Base-by-base conservation (phyloP, 1,140 invertebrate genomes). In the Aricia agestis region DNA sequence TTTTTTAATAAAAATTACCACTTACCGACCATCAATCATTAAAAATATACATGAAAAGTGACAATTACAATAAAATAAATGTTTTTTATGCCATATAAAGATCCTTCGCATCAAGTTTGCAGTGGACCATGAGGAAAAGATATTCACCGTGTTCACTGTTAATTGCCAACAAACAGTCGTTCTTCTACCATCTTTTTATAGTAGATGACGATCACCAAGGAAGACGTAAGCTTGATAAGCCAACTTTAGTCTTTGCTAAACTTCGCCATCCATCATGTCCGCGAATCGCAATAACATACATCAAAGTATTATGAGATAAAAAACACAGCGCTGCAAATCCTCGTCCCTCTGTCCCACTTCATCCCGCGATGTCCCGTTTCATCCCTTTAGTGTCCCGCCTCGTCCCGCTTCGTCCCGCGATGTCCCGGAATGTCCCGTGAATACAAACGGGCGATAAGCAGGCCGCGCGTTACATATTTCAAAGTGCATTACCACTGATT, bases 391-490 rank as follows among this genome's bases (percentile, higher is more conserved):
- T 17, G 59, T 19, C 17, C 17, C 19, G 18, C 10, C 10, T 6
- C 10, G 7, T 19, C 59, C 17, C 59, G 59, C 7, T 7, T 1
- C 18, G 19, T 11, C 59, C 59, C 10, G 18, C 63, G 10, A 11
- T 17, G 42, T 41, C 68, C 36, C 36, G 36, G 36, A 1, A 36
- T 36, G 36, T 41, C 66, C 31, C 66, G 25, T 68, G 81, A 72
- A 82, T 82, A 82, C 79, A 82, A 82, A 82, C 81, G 68, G 75
- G 78, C 75, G 15, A 71, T 81, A 79, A 81, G 76, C 74, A 76
- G 74, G 15, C 58, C 72, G 61, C 76, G 63, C 58, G 61, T 42
- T 63, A 81, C 80, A 82, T 81, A 81, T 76, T 78, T 82, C 79
- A 82, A 79, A 76, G 61, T 73, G 80, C 75, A 81, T 81, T 82